phyloP scores from a whole-genome alignment of 2,797 vertebrate species.

The Acanthopagrus latus region DNA sequence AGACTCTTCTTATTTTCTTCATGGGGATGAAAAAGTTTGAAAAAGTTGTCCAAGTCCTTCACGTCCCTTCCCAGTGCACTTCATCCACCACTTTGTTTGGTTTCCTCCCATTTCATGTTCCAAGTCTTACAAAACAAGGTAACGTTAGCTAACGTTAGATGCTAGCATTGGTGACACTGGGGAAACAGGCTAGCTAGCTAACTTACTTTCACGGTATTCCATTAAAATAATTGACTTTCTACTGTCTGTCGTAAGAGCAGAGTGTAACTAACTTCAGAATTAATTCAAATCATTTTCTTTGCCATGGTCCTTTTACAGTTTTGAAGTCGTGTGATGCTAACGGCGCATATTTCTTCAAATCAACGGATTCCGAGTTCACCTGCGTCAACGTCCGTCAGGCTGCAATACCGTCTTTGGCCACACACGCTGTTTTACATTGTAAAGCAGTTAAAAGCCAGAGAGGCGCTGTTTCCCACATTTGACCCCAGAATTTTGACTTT shows the following conservation, averaged over 20 bases:
- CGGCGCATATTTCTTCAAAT: neutral
- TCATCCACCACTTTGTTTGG: neutral
- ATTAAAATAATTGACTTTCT: neutral
- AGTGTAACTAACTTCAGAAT: neutral
- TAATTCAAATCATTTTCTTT: neutral
- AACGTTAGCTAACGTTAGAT: neutral
- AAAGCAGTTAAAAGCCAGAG: neutral
- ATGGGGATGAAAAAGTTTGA: neutral
- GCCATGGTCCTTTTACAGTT: too few species aligned
- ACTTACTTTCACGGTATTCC: neutral
- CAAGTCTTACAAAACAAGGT: neutral
- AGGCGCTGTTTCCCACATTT: constrained; percentile 35
- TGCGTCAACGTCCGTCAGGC: fast-evolving
- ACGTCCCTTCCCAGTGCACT: neutral
- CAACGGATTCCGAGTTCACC: too few species aligned
- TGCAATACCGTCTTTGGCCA: constrained; percentile 15
- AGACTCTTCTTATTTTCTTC: neutral
- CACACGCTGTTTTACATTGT: neutral
- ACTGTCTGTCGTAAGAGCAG: neutral
- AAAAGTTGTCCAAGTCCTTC: neutral
- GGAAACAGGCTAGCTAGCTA: neutral
- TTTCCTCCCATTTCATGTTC: neutral
- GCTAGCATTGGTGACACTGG: neutral
- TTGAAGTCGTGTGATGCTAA: neutral
- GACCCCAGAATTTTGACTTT: too few species aligned